These are phyloP conservation scores for Bombus waltoni DNA, from an alignment of 1,140 invertebrate genomes.

Conservation along the genomic window DNA sequence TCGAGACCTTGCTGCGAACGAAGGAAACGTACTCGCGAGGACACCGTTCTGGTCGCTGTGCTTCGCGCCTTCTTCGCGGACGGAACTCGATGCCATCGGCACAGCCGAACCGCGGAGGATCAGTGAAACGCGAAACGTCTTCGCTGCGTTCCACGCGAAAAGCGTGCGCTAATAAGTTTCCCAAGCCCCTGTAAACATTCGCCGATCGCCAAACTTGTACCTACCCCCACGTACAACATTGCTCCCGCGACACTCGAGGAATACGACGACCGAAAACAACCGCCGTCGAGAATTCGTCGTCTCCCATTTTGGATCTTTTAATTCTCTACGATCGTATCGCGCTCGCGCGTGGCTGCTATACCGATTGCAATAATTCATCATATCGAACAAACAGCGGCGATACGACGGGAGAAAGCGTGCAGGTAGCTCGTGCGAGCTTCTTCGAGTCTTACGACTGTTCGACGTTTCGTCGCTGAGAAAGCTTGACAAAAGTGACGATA, in stretches of 20 bases:
- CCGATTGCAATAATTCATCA: neutral
- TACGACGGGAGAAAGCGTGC: neutral
- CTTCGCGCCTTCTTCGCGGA: neutral
- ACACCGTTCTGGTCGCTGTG: neutral
- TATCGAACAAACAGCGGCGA: neutral
- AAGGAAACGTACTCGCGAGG: neutral
- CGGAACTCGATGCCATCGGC: neutral
- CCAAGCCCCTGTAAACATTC: slow-evolving; percentile 58
- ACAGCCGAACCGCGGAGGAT: neutral
- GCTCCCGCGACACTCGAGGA: slow-evolving; percentile 19
- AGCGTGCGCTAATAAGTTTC: slow-evolving; percentile 62
- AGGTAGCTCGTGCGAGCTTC: no score
- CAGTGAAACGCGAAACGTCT: slow-evolving; percentile 29
- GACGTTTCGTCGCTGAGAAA: no score
- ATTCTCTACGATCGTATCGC: neutral
- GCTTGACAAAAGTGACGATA: no score
- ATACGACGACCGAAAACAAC: slow-evolving; percentile 17
- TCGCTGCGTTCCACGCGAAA: slow-evolving; percentile 43
- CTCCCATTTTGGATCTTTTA: neutral
- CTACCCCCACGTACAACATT: slow-evolving; percentile 46
- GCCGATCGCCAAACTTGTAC: slow-evolving; percentile 58
- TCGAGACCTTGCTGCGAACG: neutral
- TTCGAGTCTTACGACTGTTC: no score
- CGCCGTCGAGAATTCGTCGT: neutral
- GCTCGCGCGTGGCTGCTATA: no score